Evolutionary conservation across 23 tunicate species (phyloP), one percentile per base, ranked within the genome.

Genomic region (Phallusia fumigata): DNA sequence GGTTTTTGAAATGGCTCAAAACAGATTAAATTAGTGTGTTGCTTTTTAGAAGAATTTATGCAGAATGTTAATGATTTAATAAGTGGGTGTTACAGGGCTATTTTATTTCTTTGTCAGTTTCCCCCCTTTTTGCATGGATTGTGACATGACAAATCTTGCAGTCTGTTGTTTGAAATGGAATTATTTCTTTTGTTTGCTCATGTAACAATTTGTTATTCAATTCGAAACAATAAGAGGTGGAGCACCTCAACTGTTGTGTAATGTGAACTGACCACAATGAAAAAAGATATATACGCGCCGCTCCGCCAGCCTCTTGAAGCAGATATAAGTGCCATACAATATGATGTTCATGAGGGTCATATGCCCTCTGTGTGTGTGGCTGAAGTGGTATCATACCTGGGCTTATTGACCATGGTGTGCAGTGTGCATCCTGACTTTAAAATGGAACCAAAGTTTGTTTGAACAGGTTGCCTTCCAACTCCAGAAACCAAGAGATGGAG

Each of bases 401-500:
- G 5, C 13, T 24, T 58, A 16, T 3, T 58, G 47, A 40, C 10
- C 47, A 3, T 40, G 47, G 47, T 40, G 47, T 40, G 47, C 47
- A n/a, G n/a, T n/a, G n/a, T n/a, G 47, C 10, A 40, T 3, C 47
- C 47, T 40, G 47, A 10, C 10, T 40, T 40, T 40, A 40, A 40
- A 40, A 10, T 40, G 5, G 47, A 40, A 40, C 8, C 10, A 13
- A 58, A 24, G 69, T 13, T 24, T 58, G 69, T 6, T 58, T 58
- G 69, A 1, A 58, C 69, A 58, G 69, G 69, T 58, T 58, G 69
- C 69, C 69, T 58, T 58, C 69, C 2, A 58, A 58, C 16, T 11
- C 69, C 8, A 58, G 80, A 77, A 34, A 77, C 26, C 80, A 34
- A 35, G 69, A 58, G 28, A 58, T 58, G 69, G 69, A 32, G n/a